A percentile compares a stretch with the other conserved stretches of the same genome.
These are phyloP conservation scores for Apaloderma vittatum DNA, from an alignment of 2,113 vertebrate genomes.

Conservation along the genomic window DNA sequence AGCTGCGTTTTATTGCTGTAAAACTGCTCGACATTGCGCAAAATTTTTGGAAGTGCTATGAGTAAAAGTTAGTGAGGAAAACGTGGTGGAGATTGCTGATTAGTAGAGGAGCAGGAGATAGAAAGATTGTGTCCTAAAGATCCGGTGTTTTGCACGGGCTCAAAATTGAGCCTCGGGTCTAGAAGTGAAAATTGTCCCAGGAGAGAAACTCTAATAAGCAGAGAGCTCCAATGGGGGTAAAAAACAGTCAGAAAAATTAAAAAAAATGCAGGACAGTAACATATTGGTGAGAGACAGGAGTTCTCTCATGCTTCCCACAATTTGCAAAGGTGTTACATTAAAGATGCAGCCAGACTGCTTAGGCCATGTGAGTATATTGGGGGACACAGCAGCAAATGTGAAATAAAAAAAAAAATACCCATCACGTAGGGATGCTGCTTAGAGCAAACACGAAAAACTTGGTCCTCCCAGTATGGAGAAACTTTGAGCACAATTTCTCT, in stretches of 20 bases:
- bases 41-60: constrained; percentile 1
- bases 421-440: background rate
- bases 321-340: background rate
- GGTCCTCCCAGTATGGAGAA: background rate
- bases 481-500: background rate
- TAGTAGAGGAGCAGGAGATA: background rate
- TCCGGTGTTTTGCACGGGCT: background rate
- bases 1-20: constrained; percentile 42
- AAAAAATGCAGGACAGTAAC: background rate
- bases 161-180: background rate
- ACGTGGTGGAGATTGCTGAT: background rate
- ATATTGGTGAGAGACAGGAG: rapidly evolving
- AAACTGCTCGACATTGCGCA: constrained; percentile 8
- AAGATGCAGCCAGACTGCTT: background rate
- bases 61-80: constrained; percentile 18
- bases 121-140: background rate
- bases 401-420: background rate
- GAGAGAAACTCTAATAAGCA: background rate
- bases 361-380: background rate
- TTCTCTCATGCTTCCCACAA: background rate
- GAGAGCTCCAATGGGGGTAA: background rate
- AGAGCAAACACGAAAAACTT: background rate
- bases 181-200: background rate
- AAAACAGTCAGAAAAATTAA: background rate
- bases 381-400: background rate